Base-by-base conservation (phyloP, 2,888 invertebrate species). In the Dorcus hopei region DNA sequence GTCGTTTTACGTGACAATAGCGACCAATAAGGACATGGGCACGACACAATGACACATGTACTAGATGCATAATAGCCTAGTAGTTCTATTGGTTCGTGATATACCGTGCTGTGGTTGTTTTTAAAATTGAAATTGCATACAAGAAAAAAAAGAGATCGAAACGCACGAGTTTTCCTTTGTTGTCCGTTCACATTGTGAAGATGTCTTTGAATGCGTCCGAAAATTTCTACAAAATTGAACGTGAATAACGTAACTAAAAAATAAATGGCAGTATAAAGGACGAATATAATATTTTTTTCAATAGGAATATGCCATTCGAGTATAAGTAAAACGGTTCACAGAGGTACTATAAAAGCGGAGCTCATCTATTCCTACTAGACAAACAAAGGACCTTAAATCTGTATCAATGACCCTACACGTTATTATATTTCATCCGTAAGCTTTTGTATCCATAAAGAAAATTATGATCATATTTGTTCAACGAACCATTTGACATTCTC, bases 1-100 rank as follows among this genome's bases (percentile, higher is more conserved):
- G 64, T 62, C 61, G 57, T 4, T 59, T 63, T 70, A 72, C 70
- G 73, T 72, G 73, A 75, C 74, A 75, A 74, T 70, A 67, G 70
- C 70, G 61, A 67, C 76, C 76, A 76, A 76, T 76, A 19, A 3
- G 19, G 65, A 64, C 48, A 68, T 68, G 65, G 63, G 50, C 49
- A 58, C 41, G 62, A 66, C 65, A 67, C 65, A 68, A 68, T 68
- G 68, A 70, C 65, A 68, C 55, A 62, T 59, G 67, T 65, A 61
- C 58, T 50, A 59, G 7, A 33, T 33, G 26, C 26, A 33, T 33
- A 33, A 33, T 33, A 33, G 26, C 1, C 26, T 33, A 6, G 26
- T 7, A 33, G 26, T 33, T 33, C 26, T 33, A 33, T 33, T 33
- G 26, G 26, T 7, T 33, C 6, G 26, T 33, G 26, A 33, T 33